Evolutionary conservation across 1,140 invertebrate species (phyloP).

Genomic region (Nasonia vitripennis): DNA sequence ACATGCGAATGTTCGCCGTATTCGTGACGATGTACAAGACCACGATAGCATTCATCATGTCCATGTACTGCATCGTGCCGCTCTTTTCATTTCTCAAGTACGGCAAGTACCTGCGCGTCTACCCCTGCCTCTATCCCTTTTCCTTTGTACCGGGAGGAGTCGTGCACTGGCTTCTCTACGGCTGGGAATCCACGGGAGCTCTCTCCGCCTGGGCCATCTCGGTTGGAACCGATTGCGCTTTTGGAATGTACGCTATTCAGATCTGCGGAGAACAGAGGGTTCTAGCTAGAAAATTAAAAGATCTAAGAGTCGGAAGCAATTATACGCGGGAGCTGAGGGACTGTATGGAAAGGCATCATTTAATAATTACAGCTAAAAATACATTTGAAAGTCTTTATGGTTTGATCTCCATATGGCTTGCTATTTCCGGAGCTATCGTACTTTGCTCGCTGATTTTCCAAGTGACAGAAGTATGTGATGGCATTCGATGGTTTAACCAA

Average conservation of each 20-base stretch:
- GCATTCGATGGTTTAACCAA: neutral
- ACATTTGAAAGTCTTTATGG: neutral
- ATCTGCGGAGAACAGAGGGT: neutral
- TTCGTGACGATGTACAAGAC: no score
- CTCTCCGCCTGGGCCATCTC: neutral
- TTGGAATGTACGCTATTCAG: neutral
- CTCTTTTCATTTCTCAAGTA: neutral
- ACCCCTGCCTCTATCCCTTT: slow-evolving; percentile 16
- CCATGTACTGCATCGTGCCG: no score
- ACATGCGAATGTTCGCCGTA: no score
- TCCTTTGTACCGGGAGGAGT: slow-evolving; percentile 17
- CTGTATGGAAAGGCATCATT: neutral
- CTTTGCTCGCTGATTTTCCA: neutral
- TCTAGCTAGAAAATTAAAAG: neutral
- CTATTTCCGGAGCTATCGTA: neutral
- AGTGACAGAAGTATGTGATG: neutral
- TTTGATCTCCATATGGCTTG: neutral
- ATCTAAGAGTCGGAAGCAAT: neutral
- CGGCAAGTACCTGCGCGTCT: slow-evolving; percentile 25
- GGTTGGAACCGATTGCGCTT: neutral
- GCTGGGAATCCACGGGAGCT: neutral
- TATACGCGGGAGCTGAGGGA: neutral
- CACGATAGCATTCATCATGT: no score
- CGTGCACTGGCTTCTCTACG: neutral
- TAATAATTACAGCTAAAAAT: neutral